A percentile compares a stretch with the other conserved stretches of the same genome.
These are phyloP conservation scores for Acanthis flammea DNA, from an alignment of 2,797 vertebrate species.

Conservation along the genomic window DNA sequence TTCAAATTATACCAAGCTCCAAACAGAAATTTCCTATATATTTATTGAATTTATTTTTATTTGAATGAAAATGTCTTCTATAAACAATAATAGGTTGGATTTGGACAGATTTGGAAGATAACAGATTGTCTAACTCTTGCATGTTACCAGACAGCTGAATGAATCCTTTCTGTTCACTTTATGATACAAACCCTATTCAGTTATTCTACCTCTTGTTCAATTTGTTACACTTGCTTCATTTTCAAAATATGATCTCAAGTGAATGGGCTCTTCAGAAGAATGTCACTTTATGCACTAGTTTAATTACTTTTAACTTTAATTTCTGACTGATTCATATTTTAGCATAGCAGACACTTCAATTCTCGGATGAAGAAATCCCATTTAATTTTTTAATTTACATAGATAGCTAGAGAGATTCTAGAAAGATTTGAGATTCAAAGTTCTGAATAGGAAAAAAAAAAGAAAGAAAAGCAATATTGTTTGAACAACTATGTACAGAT, in stretches of 20 bases:
- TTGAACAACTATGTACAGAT: neutral
- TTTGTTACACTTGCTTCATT: neutral
- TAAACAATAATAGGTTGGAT: neutral
- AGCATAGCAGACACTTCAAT: neutral
- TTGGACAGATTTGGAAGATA: neutral
- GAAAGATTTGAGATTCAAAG: neutral
- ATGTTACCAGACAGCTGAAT: neutral
- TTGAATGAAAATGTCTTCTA: neutral
- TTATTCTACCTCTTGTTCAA: neutral
- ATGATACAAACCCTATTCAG: neutral
- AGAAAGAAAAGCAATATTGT: neutral
- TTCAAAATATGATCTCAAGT: neutral
- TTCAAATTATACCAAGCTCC: neutral
- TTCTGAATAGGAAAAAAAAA: neutral
- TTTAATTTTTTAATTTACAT: neutral
- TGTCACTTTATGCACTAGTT: neutral
- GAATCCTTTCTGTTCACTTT: neutral
- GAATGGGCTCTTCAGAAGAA: neutral
- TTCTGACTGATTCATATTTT: conserved; percentile 17
- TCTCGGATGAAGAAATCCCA: neutral
- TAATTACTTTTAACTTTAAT: neutral
- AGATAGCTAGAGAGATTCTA: neutral
- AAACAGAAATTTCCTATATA: neutral
- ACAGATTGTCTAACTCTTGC: neutral
- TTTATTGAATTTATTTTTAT: neutral